Evolutionary conservation across 2,888 invertebrate species (phyloP).

Genomic region (Xylota sylvarum): DNA sequence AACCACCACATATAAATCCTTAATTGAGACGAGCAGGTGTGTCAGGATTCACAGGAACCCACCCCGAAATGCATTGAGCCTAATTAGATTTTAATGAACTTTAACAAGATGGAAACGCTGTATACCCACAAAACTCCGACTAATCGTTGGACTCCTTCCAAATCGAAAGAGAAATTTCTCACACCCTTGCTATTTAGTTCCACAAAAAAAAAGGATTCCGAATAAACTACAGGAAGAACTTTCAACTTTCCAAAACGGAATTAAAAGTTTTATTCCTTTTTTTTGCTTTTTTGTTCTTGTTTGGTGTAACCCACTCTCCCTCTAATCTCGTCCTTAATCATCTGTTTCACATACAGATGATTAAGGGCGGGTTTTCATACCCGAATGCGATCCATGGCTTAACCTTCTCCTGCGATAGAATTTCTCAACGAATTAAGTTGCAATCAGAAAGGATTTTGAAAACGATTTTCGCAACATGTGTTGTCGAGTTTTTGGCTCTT

Average conservation of each 20-base stretch:
- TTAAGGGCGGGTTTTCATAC: conserved; percentile 1
- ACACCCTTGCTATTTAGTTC: not conserved
- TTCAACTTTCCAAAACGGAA: conserved; percentile 68
- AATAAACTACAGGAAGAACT: conserved; percentile 58
- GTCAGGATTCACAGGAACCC: conserved; percentile 9
- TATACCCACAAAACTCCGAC: conserved; percentile 48
- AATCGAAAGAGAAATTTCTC: conserved; percentile 32
- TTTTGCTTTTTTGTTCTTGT: not conserved
- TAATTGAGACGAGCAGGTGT: conserved; percentile 41
- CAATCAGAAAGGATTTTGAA: conserved; percentile 72
- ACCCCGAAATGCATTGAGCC: conserved; percentile 45
- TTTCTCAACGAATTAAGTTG: conserved; percentile 65
- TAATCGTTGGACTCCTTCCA: conserved; percentile 70
- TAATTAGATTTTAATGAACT: conserved; percentile 76
- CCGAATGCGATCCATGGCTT: conserved; percentile 28
- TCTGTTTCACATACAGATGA: conserved; percentile 30
- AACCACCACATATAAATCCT: conserved; percentile 17
- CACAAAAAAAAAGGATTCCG: not conserved
- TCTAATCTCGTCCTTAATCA: conserved; percentile 24
- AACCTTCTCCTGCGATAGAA: conserved; percentile 36
- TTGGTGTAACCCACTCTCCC: not conserved
- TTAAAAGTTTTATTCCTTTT: conserved; percentile 60
- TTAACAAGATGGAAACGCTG: conserved; percentile 29
- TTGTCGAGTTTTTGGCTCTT: conserved; percentile 51
- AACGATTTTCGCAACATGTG: conserved; percentile 72